phyloP scores from a whole-genome alignment of 2,888 invertebrate species.

The Beris chalybata region DNA sequence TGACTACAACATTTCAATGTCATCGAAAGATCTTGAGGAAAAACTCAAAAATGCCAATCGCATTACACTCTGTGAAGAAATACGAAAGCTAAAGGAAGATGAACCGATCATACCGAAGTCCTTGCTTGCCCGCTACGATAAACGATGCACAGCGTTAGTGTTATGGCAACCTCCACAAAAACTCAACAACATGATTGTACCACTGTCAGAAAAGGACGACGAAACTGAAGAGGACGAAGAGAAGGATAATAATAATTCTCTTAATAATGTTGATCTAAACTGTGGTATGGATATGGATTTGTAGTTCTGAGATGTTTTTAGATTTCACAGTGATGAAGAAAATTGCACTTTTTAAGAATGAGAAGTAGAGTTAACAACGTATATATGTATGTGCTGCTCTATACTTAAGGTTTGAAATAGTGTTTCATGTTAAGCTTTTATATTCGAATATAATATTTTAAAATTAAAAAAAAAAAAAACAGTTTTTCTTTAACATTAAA shows the following conservation, averaged over 20 bases:
- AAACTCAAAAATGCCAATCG: slow-evolving; percentile 59
- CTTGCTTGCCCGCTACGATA: slow-evolving; percentile 66
- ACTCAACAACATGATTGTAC: slow-evolving; percentile 45
- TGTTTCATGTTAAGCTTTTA: no score
- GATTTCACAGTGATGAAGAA: no score
- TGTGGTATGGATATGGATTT: slow-evolving; percentile 54
- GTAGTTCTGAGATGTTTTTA: slow-evolving; percentile 40
- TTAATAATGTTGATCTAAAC: slow-evolving; percentile 56
- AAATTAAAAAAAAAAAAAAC: no score
- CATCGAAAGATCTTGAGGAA: slow-evolving; percentile 53
- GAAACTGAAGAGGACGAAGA: slow-evolving; percentile 46
- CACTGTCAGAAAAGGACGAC: slow-evolving; percentile 17
- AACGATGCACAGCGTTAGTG: slow-evolving; percentile 77
- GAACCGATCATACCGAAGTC: slow-evolving; percentile 68
- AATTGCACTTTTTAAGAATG: no score
- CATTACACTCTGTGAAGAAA: slow-evolving; percentile 70
- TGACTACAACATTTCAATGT: slow-evolving; percentile 42
- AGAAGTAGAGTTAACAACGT: no score
- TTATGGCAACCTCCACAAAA: slow-evolving; percentile 77
- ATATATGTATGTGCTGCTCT: no score
- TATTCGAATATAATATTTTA: no score
- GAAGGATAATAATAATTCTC: slow-evolving; percentile 51
- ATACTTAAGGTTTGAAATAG: no score
- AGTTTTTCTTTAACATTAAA: no score
- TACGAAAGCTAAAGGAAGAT: slow-evolving; percentile 61